These are phyloP conservation scores for Rotaria macrura DNA, from an alignment of 2,888 invertebrate species.

Conservation along the genomic window DNA sequence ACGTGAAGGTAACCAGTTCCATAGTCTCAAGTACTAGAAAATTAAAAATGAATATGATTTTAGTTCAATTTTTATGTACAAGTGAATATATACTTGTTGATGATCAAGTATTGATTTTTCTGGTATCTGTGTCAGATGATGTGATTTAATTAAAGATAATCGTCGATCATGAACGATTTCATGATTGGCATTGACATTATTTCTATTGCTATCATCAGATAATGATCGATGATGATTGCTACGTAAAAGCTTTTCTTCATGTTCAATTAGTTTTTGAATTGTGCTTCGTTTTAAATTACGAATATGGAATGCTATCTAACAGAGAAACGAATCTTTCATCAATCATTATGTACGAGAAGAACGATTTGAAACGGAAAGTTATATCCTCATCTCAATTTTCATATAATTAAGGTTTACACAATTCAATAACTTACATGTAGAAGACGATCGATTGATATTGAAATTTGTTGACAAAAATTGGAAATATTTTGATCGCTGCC, in stretches of 20 bases:
- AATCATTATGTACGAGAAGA: no score
- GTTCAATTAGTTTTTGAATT: slow-evolving; percentile 23
- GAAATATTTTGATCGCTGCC: slow-evolving; percentile 31
- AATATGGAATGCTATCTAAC: slow-evolving; percentile 26
- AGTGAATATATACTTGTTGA: neutral
- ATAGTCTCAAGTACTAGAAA: slow-evolving; percentile 76
- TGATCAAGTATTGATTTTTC: neutral
- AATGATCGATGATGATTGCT: neutral
- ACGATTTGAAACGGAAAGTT: no score
- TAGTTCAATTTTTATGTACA: neutral
- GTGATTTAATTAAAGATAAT: neutral
- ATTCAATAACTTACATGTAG: slow-evolving; percentile 39
- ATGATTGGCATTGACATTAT: neutral
- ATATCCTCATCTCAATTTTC: no score
- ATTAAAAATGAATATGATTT: neutral
- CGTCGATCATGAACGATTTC: neutral
- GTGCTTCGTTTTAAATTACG: slow-evolving; percentile 30
- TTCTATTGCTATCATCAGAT: neutral
- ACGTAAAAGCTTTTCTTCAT: slow-evolving; percentile 25
- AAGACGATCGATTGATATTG: slow-evolving; percentile 40
- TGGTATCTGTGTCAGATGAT: neutral
- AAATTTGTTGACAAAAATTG: slow-evolving; percentile 43
- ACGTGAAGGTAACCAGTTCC: slow-evolving; percentile 89
- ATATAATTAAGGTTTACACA: no score
- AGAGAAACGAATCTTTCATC: neutral